Conservation (phyloP, 2,888 invertebrate species). For the Cosmia trapezina region DNA sequence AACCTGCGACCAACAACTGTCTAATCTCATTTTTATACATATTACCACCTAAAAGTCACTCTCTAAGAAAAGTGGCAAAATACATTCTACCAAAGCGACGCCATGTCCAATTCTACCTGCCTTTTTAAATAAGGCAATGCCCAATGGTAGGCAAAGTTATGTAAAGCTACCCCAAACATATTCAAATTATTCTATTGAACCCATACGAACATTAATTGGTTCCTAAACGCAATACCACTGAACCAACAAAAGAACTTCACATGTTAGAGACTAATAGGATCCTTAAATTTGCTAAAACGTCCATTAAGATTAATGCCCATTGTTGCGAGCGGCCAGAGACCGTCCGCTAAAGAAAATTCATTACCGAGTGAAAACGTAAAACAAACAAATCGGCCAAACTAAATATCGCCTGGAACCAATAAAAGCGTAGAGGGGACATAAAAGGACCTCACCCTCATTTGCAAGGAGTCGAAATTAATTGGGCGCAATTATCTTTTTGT, state of each 20-base stretch:
- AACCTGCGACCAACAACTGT: not conserved
- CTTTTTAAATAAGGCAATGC: not conserved
- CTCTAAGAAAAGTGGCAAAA: not conserved
- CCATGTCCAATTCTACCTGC: no score
- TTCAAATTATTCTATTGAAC: slow-evolving; percentile 11
- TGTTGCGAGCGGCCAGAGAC: slow-evolving; percentile 58
- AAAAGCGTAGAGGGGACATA: slow-evolving; percentile 75
- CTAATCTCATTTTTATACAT: no score
- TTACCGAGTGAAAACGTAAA: slow-evolving; percentile 75
- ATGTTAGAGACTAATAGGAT: slow-evolving; percentile 39
- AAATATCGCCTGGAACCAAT: slow-evolving; percentile 79
- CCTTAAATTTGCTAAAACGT: slow-evolving; percentile 59
- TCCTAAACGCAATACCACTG: slow-evolving; percentile 21
- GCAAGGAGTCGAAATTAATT: slow-evolving; percentile 87
- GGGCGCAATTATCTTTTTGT: slow-evolving; percentile 88
- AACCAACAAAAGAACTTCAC: slow-evolving; percentile 44
- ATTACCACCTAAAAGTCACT: not conserved
- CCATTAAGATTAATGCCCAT: slow-evolving; percentile 60
- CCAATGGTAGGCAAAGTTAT: not conserved
- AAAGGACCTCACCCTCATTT: slow-evolving; percentile 81
- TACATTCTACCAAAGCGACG: not conserved
- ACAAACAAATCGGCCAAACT: slow-evolving; percentile 80
- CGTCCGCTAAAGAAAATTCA: slow-evolving; percentile 72
- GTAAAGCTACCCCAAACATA: not conserved
- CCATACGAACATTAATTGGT: slow-evolving; percentile 29